Base-by-base conservation (phyloP, 92 coral and sea anemone genomes). In the Epizoanthus illoricatus region DNA sequence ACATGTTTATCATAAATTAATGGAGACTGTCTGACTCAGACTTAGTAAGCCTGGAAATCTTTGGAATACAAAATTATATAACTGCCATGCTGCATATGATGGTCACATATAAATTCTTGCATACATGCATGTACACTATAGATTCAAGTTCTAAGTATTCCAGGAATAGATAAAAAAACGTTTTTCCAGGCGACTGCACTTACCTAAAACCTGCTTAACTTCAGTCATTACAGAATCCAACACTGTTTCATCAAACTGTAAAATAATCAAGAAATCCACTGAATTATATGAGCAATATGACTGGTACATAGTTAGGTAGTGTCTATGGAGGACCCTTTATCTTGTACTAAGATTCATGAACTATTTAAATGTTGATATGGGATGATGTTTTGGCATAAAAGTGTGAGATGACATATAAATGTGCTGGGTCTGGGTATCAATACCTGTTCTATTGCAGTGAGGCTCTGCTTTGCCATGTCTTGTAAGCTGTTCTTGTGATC, bases 401-500 rank as follows among this genome's bases (percentile, higher is more conserved):
- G 1, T 24, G 11, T 17, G 33, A 63, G 36, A 19, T 63, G 36
- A 19, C 9, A 63, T 24, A 2, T 7, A 5, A 63, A 24, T n/a
- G 7, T 63, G 13, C 4, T 19, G 4, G 0, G 33, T 24, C 4
- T 71, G 11, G 60, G 13, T 15, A 71, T 65, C 60, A 70, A 58
- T 36, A 91, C 87, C 87, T 97, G 99, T 69, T 89, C 98, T 69
- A 97, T 83, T 65, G 97, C 97, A 64, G 91, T 89, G 24, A 81
- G 76, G 78, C 99, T 94, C 72, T 97, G 98, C 39, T 86, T 82
- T 4, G 91, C 98, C 94, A 97, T 97, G 65, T 97, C 99, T 69
- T 97, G 94, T 36, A 97, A 86, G 63, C 93, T 97, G 86, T 94
- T 91, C 88, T 90, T 97, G 79, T 87, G 85, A 79, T 97, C 99